Percentiles rank a stretch among this genome's conserved stretches.
phyloP scores from a whole-genome alignment of 2,888 invertebrate species.

The Drosophila melanosoma region DNA sequence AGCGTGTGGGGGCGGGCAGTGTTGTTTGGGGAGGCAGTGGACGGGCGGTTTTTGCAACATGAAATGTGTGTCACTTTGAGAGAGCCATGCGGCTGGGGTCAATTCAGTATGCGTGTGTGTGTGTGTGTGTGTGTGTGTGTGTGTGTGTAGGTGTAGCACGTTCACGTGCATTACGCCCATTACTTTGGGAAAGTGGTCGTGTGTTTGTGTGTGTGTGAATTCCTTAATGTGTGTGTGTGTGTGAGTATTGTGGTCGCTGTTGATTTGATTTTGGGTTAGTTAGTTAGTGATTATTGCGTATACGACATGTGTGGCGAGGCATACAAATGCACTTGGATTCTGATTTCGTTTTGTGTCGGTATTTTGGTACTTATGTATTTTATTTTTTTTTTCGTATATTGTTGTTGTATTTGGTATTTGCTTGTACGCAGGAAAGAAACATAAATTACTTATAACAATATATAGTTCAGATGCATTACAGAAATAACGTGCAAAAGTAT shows the following conservation, averaged over 20 bases:
- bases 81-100: conserved; percentile 38
- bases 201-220: conserved; percentile 14
- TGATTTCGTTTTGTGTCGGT: conserved; percentile 69
- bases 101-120: conserved; percentile 20
- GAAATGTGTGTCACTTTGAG: conserved; percentile 53
- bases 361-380: conserved; percentile 28
- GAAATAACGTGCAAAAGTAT: conserved; percentile 82
- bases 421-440: conserved; percentile 76
- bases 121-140: conserved; percentile 10
- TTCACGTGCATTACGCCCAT: conserved; percentile 50
- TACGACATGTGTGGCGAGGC: conserved; percentile 67
- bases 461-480: conserved; percentile 81
- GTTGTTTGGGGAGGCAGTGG: conserved; percentile 16
- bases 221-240: conserved; percentile 4
- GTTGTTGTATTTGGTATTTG: conserved; percentile 30
- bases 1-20: conserved; percentile 6
- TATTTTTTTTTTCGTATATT: conserved; percentile 43
- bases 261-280: conserved; percentile 45
- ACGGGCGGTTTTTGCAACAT: conserved; percentile 29
- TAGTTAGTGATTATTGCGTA: conserved; percentile 67
- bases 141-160: conserved; percentile 28
- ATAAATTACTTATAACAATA: conserved; percentile 80
- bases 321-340: conserved; percentile 77
- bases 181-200: conserved; percentile 16
- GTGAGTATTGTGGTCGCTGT: conserved; percentile 29